Evolutionary conservation across 1,140 invertebrate species (phyloP).

Genomic region (Drosophila azteca): DNA sequence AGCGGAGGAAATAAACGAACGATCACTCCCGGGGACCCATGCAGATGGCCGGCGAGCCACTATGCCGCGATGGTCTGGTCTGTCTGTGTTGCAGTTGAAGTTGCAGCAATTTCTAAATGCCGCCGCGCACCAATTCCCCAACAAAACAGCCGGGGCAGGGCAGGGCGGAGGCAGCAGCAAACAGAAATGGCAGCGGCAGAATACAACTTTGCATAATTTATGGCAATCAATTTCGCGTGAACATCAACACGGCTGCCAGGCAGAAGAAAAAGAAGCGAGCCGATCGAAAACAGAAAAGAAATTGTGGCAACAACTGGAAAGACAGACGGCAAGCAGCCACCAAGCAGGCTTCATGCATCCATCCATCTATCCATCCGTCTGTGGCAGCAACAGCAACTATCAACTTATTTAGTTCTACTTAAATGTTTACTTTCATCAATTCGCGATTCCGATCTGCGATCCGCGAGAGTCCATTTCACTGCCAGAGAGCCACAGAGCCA

Average conservation of each 20-base stretch:
- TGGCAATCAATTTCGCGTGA: conserved; percentile 68
- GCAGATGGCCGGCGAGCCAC: conserved; percentile 11
- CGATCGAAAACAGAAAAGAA: conserved; percentile 35
- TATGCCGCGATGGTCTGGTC: background rate
- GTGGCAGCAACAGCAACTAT: conserved; percentile 18
- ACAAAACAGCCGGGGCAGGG: conserved; percentile 20
- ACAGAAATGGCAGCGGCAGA: conserved; percentile 30
- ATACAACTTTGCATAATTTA: conserved; percentile 67
- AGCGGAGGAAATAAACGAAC: conserved; percentile 30
- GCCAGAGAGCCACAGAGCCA: no score
- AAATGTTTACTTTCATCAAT: conserved; percentile 62
- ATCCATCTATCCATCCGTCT: background rate
- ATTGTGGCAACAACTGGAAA: conserved; percentile 24
- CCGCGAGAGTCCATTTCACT: conserved; percentile 37
- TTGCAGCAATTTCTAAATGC: conserved; percentile 58
- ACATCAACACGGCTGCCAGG: conserved; percentile 48
- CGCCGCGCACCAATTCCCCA: conserved; percentile 58
- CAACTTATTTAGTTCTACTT: conserved; percentile 61
- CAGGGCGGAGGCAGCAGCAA: conserved; percentile 2
- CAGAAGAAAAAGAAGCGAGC: conserved; percentile 21
- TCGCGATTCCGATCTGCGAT: conserved; percentile 38
- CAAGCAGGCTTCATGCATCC: conserved; percentile 32
- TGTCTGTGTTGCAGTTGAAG: conserved; percentile 10
- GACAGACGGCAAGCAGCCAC: conserved; percentile 5
- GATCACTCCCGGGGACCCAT: conserved; percentile 44